Evolutionary conservation across 2,888 invertebrate genomes (phyloP).

Genomic region (Unio delphinus): DNA sequence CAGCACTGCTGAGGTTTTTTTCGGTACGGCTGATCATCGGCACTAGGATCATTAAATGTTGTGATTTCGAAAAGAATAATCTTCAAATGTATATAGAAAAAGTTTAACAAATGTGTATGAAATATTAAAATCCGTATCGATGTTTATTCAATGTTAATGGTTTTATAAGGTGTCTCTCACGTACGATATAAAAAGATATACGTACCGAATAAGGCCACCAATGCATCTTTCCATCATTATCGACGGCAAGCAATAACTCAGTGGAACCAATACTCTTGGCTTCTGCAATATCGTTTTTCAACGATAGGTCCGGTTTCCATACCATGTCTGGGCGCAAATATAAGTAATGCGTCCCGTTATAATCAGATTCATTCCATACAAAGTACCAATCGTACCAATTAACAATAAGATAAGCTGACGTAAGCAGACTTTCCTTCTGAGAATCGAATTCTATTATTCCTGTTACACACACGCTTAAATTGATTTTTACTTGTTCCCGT

Average conservation of each 20-base stretch:
- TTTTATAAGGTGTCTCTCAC: no score
- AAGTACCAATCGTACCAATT: constrained; percentile 22
- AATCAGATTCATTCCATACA: constrained; percentile 12
- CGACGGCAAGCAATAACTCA: constrained; percentile 1
- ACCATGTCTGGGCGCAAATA: neutral
- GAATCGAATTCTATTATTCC: constrained; percentile 19
- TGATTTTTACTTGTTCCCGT: constrained; percentile 10
- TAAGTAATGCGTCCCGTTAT: constrained; percentile 3
- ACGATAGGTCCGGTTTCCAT: constrained; percentile 4
- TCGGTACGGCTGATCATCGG: no score
- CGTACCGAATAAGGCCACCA: constrained; percentile 7
- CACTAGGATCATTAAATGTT: no score
- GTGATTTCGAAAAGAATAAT: no score
- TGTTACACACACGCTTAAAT: constrained; percentile 16
- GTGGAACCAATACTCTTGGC: neutral
- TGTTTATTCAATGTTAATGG: no score
- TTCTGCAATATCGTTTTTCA: constrained; percentile 4
- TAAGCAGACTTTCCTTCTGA: constrained; percentile 20
- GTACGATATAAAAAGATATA: no score
- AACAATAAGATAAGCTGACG: constrained; percentile 20
- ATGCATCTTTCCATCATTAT: neutral
- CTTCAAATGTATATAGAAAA: no score
- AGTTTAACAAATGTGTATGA: no score
- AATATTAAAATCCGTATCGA: no score
- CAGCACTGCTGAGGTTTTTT: no score